Percentiles rank a stretch among this genome's conserved stretches.
These are phyloP conservation scores for Microtus montanus DNA, from an alignment of 2,113 vertebrate genomes.

Conservation along the genomic window DNA sequence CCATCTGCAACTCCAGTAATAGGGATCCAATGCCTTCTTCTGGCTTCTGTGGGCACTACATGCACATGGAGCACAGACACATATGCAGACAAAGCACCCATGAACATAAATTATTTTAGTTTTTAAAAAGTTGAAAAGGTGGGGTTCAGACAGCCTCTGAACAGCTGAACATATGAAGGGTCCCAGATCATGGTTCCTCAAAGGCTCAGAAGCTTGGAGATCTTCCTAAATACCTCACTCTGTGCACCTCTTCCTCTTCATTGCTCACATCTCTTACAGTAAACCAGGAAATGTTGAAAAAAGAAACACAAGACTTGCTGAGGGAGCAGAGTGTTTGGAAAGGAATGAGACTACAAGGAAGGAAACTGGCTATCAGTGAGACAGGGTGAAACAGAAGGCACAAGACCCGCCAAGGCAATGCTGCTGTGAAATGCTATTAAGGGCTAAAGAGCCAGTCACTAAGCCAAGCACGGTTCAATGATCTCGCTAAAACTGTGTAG, in stretches of 20 bases:
- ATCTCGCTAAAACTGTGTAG: slow-evolving; percentile 21
- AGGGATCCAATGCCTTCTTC: background rate
- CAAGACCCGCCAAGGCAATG: background rate
- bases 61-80: background rate
- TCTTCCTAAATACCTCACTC: background rate
- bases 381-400: background rate
- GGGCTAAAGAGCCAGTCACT: background rate
- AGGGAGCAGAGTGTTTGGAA: background rate
- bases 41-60: background rate
- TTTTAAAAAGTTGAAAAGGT: background rate
- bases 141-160: background rate
- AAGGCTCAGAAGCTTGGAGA: background rate
- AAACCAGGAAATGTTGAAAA: background rate
- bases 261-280: background rate
- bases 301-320: background rate
- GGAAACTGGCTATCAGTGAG: background rate
- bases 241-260: background rate
- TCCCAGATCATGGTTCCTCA: background rate
- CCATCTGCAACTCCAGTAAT: background rate
- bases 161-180: background rate
- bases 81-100: background rate
- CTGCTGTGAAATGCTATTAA: background rate
- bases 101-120: background rate
- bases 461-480: background rate
- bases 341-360: background rate